phyloP scores from a whole-genome alignment of 2,113 vertebrate species.

The Lasiurus borealis region DNA sequence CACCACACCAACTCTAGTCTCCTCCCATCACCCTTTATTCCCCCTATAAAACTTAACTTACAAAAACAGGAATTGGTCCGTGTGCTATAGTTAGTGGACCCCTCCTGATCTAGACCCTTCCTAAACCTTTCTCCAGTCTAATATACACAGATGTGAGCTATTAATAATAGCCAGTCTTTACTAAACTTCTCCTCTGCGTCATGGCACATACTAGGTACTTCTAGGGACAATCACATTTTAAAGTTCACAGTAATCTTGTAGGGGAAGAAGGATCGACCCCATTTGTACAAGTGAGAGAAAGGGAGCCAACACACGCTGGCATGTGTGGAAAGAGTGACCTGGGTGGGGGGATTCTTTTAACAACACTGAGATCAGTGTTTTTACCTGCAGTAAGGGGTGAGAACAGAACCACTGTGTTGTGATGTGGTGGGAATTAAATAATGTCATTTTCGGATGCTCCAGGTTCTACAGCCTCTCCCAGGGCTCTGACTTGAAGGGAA shows the following conservation, averaged over 20 bases:
- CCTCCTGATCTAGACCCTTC: neutral
- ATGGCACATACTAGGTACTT: neutral
- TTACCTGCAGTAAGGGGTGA: no score
- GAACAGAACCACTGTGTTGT: neutral
- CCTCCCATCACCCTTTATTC: no score
- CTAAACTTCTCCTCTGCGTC: neutral
- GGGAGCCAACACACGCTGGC: neutral
- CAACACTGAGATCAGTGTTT: neutral
- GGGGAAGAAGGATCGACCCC: neutral
- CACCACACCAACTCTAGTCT: no score
- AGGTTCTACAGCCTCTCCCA: neutral
- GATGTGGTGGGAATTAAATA: no score
- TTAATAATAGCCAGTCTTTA: neutral
- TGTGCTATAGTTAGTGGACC: neutral
- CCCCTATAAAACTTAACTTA: conserved; percentile 10
- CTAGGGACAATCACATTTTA: neutral
- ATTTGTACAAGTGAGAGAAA: neutral
- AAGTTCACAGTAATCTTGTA: neutral
- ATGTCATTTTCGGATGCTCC: no score
- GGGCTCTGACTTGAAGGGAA: neutral
- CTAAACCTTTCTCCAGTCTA: neutral
- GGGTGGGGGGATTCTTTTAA: neutral
- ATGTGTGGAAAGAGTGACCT: neutral
- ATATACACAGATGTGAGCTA: neutral
- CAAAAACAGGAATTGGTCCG: neutral